Base-by-base conservation (phyloP, 2,797 vertebrate species). In the Protosalanx chinensis region DNA sequence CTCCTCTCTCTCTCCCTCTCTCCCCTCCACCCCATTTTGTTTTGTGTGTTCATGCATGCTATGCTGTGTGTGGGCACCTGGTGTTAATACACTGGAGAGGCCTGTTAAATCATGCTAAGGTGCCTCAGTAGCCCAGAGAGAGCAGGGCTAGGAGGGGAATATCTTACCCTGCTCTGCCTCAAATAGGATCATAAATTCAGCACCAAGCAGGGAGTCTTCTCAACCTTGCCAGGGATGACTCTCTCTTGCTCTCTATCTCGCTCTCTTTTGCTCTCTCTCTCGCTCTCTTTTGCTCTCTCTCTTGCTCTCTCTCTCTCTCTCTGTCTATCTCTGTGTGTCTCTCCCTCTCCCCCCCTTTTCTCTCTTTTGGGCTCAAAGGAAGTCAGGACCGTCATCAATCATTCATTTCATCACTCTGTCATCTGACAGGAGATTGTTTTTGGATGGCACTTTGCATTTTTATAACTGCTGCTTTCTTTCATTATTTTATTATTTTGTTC, bases 111-210 rank as follows among this genome's bases (percentile, higher is more conserved):
- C 73, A 58, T 46, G 60, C 71, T 23, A 65, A 62, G 72, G 29
- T 15, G n/a, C 59, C 29, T 6, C 15, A 13, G 49, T 58, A 46
- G 41, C 41, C 27, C 6, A 23, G 58, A 57, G 41, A 29, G 46
- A 68, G 23, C 18, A 37, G 49, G 20, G 23, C 51, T 80, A 6
- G 51, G 37, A 75, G 61, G 61, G 68, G 68, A 74, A 76, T 72
- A 79, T 80, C 74, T 79, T 73, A 72, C 67, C 62, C 3, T 53
- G 29, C 68, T 72, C 76, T 46, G 68, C 71, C 71, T 73, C 65
- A 78, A 72, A 80, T 74, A 73, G 71, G 73, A 81, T 79, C 76
- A 72, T 82, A 77, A 79, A 82, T 78, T 76, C 72, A 72, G 57
- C 73, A 67, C 73, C 73, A 73, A 46, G 67, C 71, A 10, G 60